These are phyloP conservation scores for Cassiopea andromeda DNA, from an alignment of 30 jellyfish, hydroid and myxozoan species.

Conservation along the genomic window DNA sequence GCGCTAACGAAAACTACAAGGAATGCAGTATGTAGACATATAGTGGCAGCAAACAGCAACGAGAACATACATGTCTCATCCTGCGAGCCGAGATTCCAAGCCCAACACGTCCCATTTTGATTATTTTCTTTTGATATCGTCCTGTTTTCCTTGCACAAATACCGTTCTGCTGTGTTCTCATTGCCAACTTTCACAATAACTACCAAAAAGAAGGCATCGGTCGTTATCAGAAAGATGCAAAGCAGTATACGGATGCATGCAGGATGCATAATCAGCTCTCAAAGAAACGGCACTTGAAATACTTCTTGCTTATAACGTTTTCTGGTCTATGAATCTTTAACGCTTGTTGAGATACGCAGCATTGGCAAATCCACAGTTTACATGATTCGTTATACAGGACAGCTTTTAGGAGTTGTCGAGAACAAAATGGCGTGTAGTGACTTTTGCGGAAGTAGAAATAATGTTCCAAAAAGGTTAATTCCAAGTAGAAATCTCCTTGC, in stretches of 20 bases:
- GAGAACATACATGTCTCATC: conserved; percentile 42
- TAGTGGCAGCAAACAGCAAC: conserved; percentile 52
- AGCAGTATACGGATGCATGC: not conserved
- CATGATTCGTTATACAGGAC: too few relatives aligned
- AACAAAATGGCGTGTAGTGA: too few relatives aligned
- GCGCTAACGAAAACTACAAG: conserved; percentile 29
- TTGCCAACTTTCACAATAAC: conserved; percentile 36
- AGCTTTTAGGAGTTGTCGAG: too few relatives aligned
- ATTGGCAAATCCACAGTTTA: too few relatives aligned
- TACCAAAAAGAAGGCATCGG: conserved; percentile 29
- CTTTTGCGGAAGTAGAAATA: too few relatives aligned
- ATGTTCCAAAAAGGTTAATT: too few relatives aligned
- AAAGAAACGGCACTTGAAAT: not conserved
- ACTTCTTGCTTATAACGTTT: too few relatives aligned
- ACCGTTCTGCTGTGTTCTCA: not conserved
- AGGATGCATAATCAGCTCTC: conserved; percentile 22
- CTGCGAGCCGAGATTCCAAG: conserved; percentile 38
- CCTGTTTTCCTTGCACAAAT: conserved; percentile 3
- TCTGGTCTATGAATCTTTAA: too few relatives aligned
- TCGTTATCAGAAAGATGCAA: conserved; percentile 7
- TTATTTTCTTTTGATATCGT: not conserved
- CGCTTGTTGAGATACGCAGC: too few relatives aligned
- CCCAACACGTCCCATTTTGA: conserved; percentile 46
- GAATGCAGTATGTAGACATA: conserved; percentile 42
- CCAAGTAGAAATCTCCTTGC: too few relatives aligned